Evolutionary conservation across 2,797 vertebrate species (phyloP).

Genomic region (Podarcis siculus): DNA sequence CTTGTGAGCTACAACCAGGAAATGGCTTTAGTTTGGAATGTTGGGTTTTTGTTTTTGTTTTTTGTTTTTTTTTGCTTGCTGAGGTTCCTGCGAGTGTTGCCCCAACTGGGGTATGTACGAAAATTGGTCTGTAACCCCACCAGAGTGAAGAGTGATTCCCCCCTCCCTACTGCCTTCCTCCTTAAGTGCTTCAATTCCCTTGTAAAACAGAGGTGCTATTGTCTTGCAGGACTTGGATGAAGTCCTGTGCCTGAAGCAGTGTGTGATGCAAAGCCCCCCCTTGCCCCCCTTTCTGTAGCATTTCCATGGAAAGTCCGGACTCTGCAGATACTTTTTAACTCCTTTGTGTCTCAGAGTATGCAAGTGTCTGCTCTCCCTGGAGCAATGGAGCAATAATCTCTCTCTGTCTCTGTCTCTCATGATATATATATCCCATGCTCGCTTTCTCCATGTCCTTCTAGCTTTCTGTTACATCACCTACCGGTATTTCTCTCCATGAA

Average conservation of each 20-base stretch:
- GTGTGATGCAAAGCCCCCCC: conserved; percentile 44
- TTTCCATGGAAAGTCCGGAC: conserved; percentile 73
- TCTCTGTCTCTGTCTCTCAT: no score
- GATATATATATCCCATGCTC: neutral
- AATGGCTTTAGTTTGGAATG: conserved; percentile 9
- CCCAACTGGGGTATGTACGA: conserved; percentile 36
- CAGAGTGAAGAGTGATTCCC: conserved; percentile 51
- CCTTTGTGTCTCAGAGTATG: conserved; percentile 71
- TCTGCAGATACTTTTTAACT: conserved; percentile 73
- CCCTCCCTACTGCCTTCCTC: conserved; percentile 67
- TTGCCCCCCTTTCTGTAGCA: conserved; percentile 39
- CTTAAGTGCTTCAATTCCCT: conserved; percentile 71
- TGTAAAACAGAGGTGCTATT: conserved; percentile 77
- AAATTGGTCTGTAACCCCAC: conserved; percentile 57
- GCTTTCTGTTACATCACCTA: neutral
- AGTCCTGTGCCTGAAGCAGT: conserved; percentile 73
- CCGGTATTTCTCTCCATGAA: neutral
- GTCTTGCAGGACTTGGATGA: conserved; percentile 65
- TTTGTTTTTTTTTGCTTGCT: conserved; percentile 24
- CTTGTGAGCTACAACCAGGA: conserved; percentile 36
- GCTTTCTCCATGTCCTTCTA: neutral
- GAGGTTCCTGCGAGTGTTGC: conserved; percentile 47
- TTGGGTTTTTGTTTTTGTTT: no score
- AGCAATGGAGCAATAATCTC: conserved; percentile 35
- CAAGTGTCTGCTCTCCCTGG: conserved; percentile 58